Evolutionary conservation across 1,140 invertebrate species (phyloP), one percentile per base, ranked within the genome.

Genomic region (Copidosoma floridanum): DNA sequence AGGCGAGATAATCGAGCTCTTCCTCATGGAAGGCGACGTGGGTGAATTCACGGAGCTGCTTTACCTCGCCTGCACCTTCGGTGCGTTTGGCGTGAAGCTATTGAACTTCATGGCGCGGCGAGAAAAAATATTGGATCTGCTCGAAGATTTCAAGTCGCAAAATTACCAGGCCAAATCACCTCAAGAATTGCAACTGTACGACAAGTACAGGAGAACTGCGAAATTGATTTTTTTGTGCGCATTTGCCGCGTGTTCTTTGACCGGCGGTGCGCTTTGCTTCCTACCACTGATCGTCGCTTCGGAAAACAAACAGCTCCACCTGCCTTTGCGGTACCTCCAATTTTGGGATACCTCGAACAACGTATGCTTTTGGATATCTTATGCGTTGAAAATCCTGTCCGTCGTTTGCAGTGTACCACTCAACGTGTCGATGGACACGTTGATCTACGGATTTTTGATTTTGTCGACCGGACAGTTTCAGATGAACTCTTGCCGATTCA

Each of bases 351-450:
- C 12, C n/a, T 14, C 38, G 10, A 52, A 20, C 20, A 21, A 0
- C 10, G 2, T 26, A 10, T 12, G 26, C 8, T 64, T 40, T 38
- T 37, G 26, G 18, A 23, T 35, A 10, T 40, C 56, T 3, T 64
- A 56, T 40, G 8, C 4, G 8, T 10, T 57, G 11, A 56, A 64
- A 47, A 8, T 60, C n/a, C 32, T 64, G 6, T 27, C 52, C 14
- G 10, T 38, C 2, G 20, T 64, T 32, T 55, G 37, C 56, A 70
- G 68, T 16, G 67, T 72, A 6, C 26, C 64, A n/a, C 53, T 67
- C 11, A 74, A 72, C 64, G 57, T 66, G 3, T 66, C 66, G 18
- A 57, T 72, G 11, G 71, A 76, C 64, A 68, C 66, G 21, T 21
- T 72, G n/a, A 61, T 64, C 8, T 65, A 65, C 5, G 67, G 67